Conservation (phyloP, 2,888 invertebrate species). For the Adela reaumurella region DNA sequence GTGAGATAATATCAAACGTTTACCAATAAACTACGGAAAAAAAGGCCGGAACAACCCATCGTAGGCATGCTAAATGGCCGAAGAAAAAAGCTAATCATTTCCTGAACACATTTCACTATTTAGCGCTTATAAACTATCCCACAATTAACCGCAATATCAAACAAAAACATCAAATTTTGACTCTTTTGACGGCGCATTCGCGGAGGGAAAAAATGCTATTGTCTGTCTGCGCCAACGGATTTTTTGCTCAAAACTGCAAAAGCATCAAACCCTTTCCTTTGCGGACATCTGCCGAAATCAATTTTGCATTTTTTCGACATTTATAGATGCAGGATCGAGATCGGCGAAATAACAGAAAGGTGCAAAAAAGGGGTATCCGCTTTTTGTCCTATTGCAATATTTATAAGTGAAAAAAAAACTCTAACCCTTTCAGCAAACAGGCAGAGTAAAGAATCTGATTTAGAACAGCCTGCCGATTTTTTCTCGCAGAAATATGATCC, state of each 20-base stretch:
- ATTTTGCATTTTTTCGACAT: conserved; percentile 44
- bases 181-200: not conserved
- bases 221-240: conserved; percentile 14
- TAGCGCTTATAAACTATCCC: not conserved
- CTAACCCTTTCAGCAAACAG: conserved; percentile 52
- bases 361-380: conserved; percentile 36
- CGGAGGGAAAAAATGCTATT: not conserved
- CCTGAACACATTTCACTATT: not conserved
- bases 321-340: not conserved
- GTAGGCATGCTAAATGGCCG: not conserved
- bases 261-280: conserved; percentile 51
- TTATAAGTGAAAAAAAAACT: conserved; percentile 23
- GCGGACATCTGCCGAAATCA: conserved; percentile 53
- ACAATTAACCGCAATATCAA: not conserved
- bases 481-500: conserved; percentile 44
- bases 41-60: not conserved
- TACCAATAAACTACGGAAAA: not conserved
- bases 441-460: conserved; percentile 45
- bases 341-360: conserved; percentile 33
- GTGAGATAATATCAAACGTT: not conserved
- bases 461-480: conserved; percentile 20
- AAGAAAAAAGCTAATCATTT: not conserved
- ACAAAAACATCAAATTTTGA: not conserved
- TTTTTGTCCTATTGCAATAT: conserved; percentile 34
- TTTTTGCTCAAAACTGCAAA: conserved; percentile 20